Evolutionary conservation across 1,140 invertebrate genomes (phyloP), one percentile per base, ranked within the genome.

Genomic region (Drosophila melanica): DNA sequence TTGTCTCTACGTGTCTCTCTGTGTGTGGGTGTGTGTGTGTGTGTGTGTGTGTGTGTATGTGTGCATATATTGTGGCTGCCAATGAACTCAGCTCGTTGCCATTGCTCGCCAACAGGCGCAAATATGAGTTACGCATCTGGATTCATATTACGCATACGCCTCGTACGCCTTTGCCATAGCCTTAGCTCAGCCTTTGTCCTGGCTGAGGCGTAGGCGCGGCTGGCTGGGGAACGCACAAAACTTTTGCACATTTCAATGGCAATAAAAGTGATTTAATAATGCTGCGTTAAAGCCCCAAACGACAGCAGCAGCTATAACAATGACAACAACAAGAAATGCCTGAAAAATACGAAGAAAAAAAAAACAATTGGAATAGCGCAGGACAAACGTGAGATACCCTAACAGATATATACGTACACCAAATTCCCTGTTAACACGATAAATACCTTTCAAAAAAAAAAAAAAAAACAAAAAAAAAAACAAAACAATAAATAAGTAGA

Each of bases 191-290:
- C 39, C 20, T 23, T 69, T 35, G 27, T 11, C 4, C 16, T 35
- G 16, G 12, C n/a, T n/a, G 0, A 5, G 35, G 5, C 6, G 12
- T 18, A 11, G 35, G n/a, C 9, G 18, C 16, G 30, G 5, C 58
- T 1, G 14, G 23, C n/a, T 14, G 9, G 42, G 11, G 27, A 16
- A 8, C 42, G 39, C 62, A 53, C 14, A 64, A 70, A 86, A 85
- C 69, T 85, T 81, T 87, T 78, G 66, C 84, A 77, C 79, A 87
- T 87, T 89, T 87, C 84, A 87, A 90, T 78, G 85, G 84, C 80
- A 89, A 90, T 90, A 85, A 89, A 84, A 90, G 85, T 90, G 85
- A 89, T 90, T 89, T 90, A 90, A 89, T 89, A 89, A 89, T 71
- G 85, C 74, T 33, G 69, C 85, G 63, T 53, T 74, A 79, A 79